Percentiles rank a stretch among this genome's conserved stretches.
Conservation (phyloP, 2,113 vertebrate genomes). For the Asarcornis scutulata region DNA sequence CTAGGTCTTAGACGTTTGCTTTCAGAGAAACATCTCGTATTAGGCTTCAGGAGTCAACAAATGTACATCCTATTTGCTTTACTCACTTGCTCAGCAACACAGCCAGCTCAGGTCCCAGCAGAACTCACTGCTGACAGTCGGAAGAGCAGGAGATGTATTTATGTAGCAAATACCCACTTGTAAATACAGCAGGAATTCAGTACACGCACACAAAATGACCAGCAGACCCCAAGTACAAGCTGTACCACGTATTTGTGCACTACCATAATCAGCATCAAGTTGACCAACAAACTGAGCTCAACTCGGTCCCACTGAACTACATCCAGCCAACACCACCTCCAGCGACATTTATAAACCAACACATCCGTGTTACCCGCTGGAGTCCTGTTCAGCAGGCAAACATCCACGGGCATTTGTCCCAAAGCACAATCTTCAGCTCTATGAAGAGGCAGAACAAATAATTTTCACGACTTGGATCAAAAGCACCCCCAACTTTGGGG, state of each 20-base stretch:
- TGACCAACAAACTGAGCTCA: neutral
- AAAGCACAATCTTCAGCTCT: neutral
- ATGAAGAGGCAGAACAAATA: neutral
- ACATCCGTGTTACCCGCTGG: neutral
- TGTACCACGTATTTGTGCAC: fast-evolving
- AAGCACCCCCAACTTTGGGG: neutral
- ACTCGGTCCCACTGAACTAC: neutral
- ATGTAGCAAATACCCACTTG: neutral
- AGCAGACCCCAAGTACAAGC: neutral
- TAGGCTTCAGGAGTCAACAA: neutral
- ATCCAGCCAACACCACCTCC: neutral
- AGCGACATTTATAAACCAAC: neutral
- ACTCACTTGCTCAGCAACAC: neutral
- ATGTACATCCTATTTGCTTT: neutral
- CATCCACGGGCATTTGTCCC: neutral
- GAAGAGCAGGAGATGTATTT: neutral
- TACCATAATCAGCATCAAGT: neutral
- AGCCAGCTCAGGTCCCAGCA: neutral
- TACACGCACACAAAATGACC: neutral
- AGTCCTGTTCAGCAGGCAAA: neutral
- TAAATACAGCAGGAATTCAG: neutral
- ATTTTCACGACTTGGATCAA: neutral
- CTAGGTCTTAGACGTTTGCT: neutral
- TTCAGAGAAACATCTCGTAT: neutral
- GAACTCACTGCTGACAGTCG: neutral